Evolutionary conservation across 2,888 invertebrate genomes (phyloP), one percentile per base, ranked within the genome.

Genomic region (Rhodophaea formosa): DNA sequence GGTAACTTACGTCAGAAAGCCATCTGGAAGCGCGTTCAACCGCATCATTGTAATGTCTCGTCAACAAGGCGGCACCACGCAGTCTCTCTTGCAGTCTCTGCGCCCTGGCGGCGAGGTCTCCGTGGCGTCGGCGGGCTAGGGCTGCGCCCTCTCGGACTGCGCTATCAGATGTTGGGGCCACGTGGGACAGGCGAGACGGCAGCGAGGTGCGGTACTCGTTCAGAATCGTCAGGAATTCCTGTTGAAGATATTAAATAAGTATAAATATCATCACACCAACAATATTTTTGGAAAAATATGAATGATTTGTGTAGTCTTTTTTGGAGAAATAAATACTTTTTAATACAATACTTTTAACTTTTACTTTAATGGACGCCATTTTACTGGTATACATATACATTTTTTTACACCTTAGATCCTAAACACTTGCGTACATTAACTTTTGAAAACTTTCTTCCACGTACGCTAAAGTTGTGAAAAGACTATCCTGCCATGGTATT

Each of bases 141-240:
- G 95, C 95, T 0, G 97, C 96, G 74, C 95, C 95, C 72, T 93
- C 96, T 45, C 96, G 94, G 52, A 97, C 95, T 1, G 95, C 95
- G 68, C 95, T 94, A 45, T 94, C 94, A 0, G 93, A 88, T 0
- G 93, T 79, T 0, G 95, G 94, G 68, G 95, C 93, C 56, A 97
- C 93, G 82, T 97, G 96, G 0, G 96, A 94, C 61, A 97, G 87
- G 0, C 97, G 94, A 30, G 96, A 95, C 1, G 97, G 97, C 16
- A 97, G 84, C 15, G 95, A 93, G 0, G 97, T 96, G 65, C 97
- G 94, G 92, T 97, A 97, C 66, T 97, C 97, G 88, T 98, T 98
- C 39, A 98, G 92, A 43, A 95, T 92, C 15, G 93, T 93, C 7
- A 97, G 91, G 87, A 97, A 97, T 70, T 97, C 97, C 94, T 94